Evolutionary conservation across 2,888 invertebrate species (phyloP).

Genomic region (Dryobotodes eremita): DNA sequence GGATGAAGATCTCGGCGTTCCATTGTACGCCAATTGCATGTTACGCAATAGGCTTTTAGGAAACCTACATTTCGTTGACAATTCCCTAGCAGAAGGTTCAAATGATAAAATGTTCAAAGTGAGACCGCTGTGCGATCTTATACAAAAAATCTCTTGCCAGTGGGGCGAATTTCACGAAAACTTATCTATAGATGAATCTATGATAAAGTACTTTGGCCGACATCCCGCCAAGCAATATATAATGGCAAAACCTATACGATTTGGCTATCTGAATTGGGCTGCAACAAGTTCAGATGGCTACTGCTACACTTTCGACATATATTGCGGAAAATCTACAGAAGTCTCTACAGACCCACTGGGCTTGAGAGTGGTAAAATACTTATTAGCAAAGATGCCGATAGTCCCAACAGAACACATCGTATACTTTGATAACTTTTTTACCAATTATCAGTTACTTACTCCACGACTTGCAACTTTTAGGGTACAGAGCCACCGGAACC

Average conservation of each 20-base stretch:
- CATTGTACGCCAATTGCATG: background rate
- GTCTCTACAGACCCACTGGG: background rate
- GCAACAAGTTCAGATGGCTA: conserved; percentile 7
- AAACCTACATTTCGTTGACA: conserved; percentile 10
- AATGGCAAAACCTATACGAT: conserved; percentile 2
- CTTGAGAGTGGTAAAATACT: background rate
- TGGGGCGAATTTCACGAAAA: conserved; percentile 6
- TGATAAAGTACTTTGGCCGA: conserved; percentile 4
- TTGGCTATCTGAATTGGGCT: conserved; percentile 12
- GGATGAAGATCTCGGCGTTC: conserved; percentile 8
- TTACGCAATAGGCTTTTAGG: conserved; percentile 7
- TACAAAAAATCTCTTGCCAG: background rate
- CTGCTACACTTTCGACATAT: background rate
- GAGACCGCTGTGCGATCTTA: background rate
- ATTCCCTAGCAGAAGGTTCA: background rate
- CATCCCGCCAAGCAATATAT: conserved; percentile 1
- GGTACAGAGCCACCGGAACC: background rate
- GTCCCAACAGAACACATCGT: background rate
- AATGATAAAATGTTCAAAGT: conserved; percentile 18
- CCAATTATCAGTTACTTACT: background rate
- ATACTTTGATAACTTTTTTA: background rate
- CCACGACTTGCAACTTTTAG: background rate
- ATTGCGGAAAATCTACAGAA: conserved; percentile 4
- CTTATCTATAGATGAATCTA: background rate
- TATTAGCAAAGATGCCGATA: background rate